phyloP scores from a whole-genome alignment of 2,888 invertebrate genomes.

The Apotomis turbidana region DNA sequence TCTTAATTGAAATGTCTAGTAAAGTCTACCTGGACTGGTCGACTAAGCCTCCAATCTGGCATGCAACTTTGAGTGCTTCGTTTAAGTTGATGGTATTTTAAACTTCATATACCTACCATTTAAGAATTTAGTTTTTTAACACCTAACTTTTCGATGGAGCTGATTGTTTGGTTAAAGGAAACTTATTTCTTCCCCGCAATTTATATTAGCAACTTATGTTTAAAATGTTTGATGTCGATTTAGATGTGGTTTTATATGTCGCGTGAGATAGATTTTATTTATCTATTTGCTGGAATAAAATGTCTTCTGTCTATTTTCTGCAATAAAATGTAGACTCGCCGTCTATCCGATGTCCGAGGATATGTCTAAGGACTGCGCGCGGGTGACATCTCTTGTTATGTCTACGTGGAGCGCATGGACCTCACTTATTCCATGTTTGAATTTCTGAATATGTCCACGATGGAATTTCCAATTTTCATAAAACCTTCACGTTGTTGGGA shows the following conservation, averaged over 20 bases:
- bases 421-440: constrained; percentile 12
- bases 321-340: not conserved
- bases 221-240: no score
- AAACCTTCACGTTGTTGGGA: constrained; percentile 9
- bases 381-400: not conserved
- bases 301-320: not conserved
- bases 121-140: not conserved
- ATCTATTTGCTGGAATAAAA: no score
- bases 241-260: no score
- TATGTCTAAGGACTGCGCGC: not conserved
- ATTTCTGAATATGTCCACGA: constrained; percentile 23
- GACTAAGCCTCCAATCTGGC: not conserved
- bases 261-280: no score
- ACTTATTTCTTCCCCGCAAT: no score
- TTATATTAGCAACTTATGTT: no score
- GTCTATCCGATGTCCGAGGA: not conserved
- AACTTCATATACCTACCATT: not conserved
- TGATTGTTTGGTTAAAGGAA: no score
- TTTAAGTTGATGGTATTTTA: not conserved
- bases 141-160: no score
- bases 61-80: constrained; percentile 2
- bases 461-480: constrained; percentile 29
- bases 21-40: constrained; percentile 42
- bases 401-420: not conserved
- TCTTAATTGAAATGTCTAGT: constrained; percentile 73